These are phyloP conservation scores for Polia nebulosa DNA, from an alignment of 2,888 invertebrate genomes.

Conservation along the genomic window DNA sequence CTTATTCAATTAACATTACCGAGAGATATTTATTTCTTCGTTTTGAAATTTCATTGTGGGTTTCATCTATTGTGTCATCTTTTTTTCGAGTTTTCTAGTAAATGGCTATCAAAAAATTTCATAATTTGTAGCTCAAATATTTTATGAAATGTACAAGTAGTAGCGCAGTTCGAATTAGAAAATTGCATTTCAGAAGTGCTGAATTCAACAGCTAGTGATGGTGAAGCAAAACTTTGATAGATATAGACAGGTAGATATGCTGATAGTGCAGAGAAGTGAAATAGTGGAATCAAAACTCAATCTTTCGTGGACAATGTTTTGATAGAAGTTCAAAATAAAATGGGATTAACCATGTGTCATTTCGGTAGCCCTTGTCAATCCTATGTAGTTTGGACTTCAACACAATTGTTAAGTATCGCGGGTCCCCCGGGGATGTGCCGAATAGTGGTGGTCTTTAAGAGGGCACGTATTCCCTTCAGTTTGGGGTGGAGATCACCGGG, in stretches of 20 bases:
- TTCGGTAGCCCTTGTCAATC: not conserved
- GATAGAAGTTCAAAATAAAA: not conserved
- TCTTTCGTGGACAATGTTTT: constrained; percentile 1
- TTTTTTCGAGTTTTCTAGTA: not conserved
- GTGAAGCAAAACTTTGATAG: constrained; percentile 15
- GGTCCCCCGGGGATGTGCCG: no score
- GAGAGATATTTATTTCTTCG: not conserved
- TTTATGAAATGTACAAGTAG: not conserved
- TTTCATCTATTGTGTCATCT: not conserved
- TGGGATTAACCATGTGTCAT: not conserved
- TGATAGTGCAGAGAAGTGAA: not conserved
- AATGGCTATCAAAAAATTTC: not conserved
- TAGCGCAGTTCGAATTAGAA: constrained; percentile 3
- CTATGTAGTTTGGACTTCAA: not conserved
- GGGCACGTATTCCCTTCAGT: no score
- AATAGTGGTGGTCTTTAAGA: no score
- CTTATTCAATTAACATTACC: not conserved
- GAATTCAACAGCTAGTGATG: constrained; percentile 1
- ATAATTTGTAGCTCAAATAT: not conserved
- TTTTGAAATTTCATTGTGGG: not conserved
- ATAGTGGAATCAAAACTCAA: not conserved
- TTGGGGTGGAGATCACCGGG: no score
- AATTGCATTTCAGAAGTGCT: constrained; percentile 6
- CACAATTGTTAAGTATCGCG: not conserved
- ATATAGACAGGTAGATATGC: not conserved